Conservation (phyloP, 2,888 invertebrate species). For the Rhimphoctona megacephalus region DNA sequence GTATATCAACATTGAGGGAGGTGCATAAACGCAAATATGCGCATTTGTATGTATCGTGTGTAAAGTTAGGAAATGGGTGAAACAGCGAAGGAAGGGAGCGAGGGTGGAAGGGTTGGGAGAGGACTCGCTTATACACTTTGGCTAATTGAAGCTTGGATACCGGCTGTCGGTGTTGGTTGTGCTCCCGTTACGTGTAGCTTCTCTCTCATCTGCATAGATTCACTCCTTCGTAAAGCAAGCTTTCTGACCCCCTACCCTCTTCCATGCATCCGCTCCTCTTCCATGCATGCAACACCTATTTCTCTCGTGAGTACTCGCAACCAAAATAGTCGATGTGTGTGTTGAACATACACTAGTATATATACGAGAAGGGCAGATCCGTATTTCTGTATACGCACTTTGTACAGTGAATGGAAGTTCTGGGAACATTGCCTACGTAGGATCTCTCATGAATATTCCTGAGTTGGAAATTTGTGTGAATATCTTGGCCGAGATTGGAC, state of each 20-base stretch:
- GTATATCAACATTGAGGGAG: slow-evolving; percentile 29
- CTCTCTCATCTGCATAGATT: slow-evolving; percentile 82
- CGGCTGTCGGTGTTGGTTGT: slow-evolving; percentile 71
- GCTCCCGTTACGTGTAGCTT: slow-evolving; percentile 23
- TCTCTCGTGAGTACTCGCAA: slow-evolving; percentile 12
- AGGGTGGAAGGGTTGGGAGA: not conserved
- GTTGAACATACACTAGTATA: not conserved
- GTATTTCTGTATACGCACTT: slow-evolving; percentile 35
- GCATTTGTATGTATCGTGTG: slow-evolving; percentile 38
- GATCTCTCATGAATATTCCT: slow-evolving; percentile 82
- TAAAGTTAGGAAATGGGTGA: not conserved
- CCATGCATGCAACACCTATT: slow-evolving; percentile 27
- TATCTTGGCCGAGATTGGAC: slow-evolving; percentile 74
- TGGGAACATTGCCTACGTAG: slow-evolving; percentile 75
- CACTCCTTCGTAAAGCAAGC: slow-evolving; percentile 80
- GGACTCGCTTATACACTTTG: slow-evolving; percentile 75
- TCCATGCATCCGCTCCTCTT: not conserved
- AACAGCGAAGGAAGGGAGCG: slow-evolving; percentile 10
- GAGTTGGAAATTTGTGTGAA: slow-evolving; percentile 79
- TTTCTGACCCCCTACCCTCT: slow-evolving; percentile 61
- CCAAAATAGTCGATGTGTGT: slow-evolving; percentile 30
- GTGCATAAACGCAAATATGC: slow-evolving; percentile 37
- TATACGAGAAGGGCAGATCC: slow-evolving; percentile 16
- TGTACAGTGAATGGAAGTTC: slow-evolving; percentile 76
- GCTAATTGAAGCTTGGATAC: slow-evolving; percentile 82